Percentiles rank a stretch among this genome's conserved stretches.
Evolutionary conservation across 2,113 vertebrate species (phyloP).

Genomic region (Orientallactaga bullata): DNA sequence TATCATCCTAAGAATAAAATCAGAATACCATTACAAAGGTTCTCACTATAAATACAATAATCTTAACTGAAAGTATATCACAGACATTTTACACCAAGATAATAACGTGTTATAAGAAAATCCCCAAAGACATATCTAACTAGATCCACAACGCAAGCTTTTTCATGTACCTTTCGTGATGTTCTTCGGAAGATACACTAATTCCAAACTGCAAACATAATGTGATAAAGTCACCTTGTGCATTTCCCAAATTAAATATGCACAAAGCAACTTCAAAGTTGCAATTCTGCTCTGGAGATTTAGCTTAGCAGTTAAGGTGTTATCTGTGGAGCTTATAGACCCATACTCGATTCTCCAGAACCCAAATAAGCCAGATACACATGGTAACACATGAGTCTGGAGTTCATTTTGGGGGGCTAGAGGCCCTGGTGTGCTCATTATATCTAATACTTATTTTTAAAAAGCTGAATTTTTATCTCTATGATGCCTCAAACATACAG

Average conservation of each 20-base stretch:
- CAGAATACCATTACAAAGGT: slow-evolving; percentile 55
- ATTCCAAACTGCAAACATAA: background rate
- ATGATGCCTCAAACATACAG: background rate
- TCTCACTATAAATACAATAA: slow-evolving; percentile 7
- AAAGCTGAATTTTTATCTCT: too few relatives aligned
- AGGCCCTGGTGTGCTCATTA: too few relatives aligned
- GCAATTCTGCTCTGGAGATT: too few relatives aligned
- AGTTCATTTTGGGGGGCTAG: too few relatives aligned
- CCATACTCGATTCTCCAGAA: too few relatives aligned
- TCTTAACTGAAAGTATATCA: slow-evolving; percentile 16
- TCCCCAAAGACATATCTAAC: background rate
- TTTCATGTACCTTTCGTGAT: background rate
- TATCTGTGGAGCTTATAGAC: too few relatives aligned
- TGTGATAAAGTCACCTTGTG: background rate
- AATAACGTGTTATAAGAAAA: background rate
- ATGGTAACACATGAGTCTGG: too few relatives aligned
- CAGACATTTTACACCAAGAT: background rate
- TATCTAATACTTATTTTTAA: too few relatives aligned
- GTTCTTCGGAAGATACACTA: background rate
- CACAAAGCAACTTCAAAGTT: background rate
- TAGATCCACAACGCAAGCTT: background rate
- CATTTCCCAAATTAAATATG: background rate
- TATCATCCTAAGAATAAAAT: slow-evolving; percentile 89
- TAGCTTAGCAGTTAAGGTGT: too few relatives aligned
- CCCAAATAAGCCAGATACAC: too few relatives aligned